Conservation (phyloP, 2,113 vertebrate genomes). For the Alouatta palliata region DNA sequence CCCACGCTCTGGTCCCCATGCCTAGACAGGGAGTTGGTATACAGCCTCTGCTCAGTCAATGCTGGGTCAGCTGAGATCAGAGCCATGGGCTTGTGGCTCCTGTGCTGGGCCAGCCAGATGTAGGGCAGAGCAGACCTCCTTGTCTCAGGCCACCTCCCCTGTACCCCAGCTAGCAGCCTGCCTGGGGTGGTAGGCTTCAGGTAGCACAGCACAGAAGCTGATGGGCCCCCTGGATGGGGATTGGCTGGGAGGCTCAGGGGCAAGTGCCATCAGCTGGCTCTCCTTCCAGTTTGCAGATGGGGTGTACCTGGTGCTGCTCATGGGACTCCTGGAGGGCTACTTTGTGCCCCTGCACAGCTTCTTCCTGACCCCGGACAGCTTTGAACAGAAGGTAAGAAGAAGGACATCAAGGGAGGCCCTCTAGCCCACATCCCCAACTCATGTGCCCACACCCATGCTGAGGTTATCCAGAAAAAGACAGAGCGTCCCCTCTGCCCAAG, state of each 20-base stretch:
- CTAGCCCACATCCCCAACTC: no score
- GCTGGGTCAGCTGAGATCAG: neutral
- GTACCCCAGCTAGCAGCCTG: neutral
- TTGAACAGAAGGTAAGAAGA: constrained; percentile 96
- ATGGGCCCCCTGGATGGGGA: neutral
- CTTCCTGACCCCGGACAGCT: constrained; percentile 98
- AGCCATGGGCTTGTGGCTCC: neutral
- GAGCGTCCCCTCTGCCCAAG: neutral
- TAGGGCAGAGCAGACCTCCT: neutral
- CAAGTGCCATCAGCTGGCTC: neutral
- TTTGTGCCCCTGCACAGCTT: constrained; percentile 98
- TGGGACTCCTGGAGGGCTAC: constrained; percentile 98
- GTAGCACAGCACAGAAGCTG: neutral
- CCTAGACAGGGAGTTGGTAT: neutral
- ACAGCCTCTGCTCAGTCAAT: neutral
- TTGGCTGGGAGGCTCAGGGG: neutral
- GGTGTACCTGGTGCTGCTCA: constrained; percentile 96
- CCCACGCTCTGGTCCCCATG: neutral
- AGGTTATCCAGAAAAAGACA: neutral
- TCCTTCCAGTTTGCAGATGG: constrained; percentile 96
- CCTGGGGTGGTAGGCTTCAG: neutral
- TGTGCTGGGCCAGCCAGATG: neutral
- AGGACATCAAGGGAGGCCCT: neutral
- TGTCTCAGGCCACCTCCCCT: neutral
- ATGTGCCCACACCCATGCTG: neutral